Evolutionary conservation across 2,888 invertebrate genomes (phyloP).

Genomic region (Erebia epiphron): DNA sequence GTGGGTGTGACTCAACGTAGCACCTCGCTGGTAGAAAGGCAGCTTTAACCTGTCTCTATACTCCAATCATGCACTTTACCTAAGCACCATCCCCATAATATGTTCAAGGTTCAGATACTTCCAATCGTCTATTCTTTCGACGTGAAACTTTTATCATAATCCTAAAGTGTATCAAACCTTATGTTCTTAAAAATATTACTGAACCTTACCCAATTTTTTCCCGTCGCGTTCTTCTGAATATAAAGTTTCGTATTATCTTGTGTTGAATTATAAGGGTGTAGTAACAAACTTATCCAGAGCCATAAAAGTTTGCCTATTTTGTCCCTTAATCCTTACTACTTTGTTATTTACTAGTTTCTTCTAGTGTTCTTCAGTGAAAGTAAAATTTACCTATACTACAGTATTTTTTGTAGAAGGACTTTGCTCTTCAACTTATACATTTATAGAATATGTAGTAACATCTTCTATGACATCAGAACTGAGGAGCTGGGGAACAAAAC

Average conservation of each 20-base stretch:
- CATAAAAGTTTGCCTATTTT: neutral
- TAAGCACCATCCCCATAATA: too few relatives aligned
- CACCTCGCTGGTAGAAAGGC: too few relatives aligned
- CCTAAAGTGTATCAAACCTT: neutral
- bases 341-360: neutral
- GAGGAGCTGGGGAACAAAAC: too few relatives aligned
- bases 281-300: neutral
- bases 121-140: too few relatives aligned
- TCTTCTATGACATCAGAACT: too few relatives aligned
- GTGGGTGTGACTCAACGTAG: too few relatives aligned
- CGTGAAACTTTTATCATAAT: too few relatives aligned
- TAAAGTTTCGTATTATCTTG: neutral
- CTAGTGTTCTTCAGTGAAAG: neutral
- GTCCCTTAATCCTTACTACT: neutral
- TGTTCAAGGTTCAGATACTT: too few relatives aligned
- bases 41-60: too few relatives aligned
- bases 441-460: too few relatives aligned
- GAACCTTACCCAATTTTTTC: neutral
- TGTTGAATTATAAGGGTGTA: neutral
- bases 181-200: neutral
- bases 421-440: neutral
- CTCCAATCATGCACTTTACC: too few relatives aligned
- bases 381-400: neutral
- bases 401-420: neutral
- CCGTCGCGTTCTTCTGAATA: neutral